Evolutionary conservation across 2,888 invertebrate species (phyloP), one percentile per base, ranked within the genome.

Genomic region (Cremastinae sp.): DNA sequence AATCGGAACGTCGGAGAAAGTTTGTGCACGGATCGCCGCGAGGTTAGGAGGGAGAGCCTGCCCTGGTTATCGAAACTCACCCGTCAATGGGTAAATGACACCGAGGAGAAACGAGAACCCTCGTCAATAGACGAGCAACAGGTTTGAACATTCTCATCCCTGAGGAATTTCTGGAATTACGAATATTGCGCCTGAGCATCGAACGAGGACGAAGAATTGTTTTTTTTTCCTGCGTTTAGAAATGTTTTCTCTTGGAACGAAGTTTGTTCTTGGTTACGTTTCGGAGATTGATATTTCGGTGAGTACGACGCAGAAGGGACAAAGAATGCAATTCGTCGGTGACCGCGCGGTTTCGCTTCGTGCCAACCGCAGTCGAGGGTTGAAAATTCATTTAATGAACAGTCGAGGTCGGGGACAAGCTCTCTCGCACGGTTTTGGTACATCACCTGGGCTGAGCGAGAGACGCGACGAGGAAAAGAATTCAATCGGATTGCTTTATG

Each of bases 341-440:
- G n/a, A n/a, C n/a, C n/a, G n/a, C n/a, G n/a, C n/a, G n/a, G n/a
- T n/a, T n/a, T n/a, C n/a, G n/a, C n/a, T 35, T 53, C 37, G 58
- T 35, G 47, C 47, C 73, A 69, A 73, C 76, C n/a, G n/a, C n/a
- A n/a, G 43, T 76, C 72, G 72, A 73, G 64, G 62, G 73, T 76
- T 76, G 72, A 56, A 76, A 73, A 76, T 73, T 64, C 76, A 59
- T 72, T 76, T 76, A 76, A 73, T 53, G 35, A 51, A 70, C 62
- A 41, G 56, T 41, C 69, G 69, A 62, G 76, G 68, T 68, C 73
- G 69, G 18, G 64, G 76, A 16, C 72, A 43, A 56, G 51, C 58
- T 22, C 22, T 71, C 41, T 14, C 37, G 47, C 8, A 28, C 35
- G 43, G 2, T 22, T 41, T 10, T 45, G 55, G 61, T 43, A 55